A percentile compares a stretch with the other conserved stretches of the same genome.
Evolutionary conservation across 1,140 invertebrate genomes (phyloP).

Genomic region (Sarcophaga bullata): DNA sequence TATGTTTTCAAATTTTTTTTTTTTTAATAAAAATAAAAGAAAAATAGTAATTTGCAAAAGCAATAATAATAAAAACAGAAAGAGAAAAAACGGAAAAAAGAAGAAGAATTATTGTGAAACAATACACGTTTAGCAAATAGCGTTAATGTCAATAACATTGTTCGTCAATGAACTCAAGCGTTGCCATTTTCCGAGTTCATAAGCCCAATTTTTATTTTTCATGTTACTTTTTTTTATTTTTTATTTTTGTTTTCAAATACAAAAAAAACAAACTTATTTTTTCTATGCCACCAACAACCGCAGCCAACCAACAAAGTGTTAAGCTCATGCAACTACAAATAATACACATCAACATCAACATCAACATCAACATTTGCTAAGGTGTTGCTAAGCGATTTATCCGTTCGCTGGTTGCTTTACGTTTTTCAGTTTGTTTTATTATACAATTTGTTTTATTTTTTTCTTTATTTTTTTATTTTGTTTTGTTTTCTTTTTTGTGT

Average conservation of each 20-base stretch:
- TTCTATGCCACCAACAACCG: neutral
- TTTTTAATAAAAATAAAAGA: neutral
- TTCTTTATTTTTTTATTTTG: neutral
- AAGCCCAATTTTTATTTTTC: constrained; percentile 33
- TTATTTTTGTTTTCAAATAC: too few species aligned
- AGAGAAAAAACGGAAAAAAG: neutral
- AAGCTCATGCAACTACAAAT: constrained; percentile 4
- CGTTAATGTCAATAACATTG: constrained; percentile 41
- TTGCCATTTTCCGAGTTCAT: constrained; percentile 41
- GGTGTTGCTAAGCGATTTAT: constrained; percentile 36
- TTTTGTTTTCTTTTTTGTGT: neutral
- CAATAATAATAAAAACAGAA: neutral
- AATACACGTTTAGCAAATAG: constrained; percentile 41
- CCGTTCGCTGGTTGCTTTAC: neutral
- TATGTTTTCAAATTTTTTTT: neutral
- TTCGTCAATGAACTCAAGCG: constrained; percentile 39
- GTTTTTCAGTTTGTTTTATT: neutral
- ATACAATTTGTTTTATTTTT: neutral
- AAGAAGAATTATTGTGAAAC: constrained; percentile 16
- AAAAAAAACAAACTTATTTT: neutral
- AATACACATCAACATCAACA: neutral
- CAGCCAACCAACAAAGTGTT: neutral
- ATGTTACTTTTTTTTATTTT: neutral
- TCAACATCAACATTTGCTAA: neutral
- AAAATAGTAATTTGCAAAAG: neutral